A percentile compares a stretch with the other conserved stretches of the same genome.
Evolutionary conservation across 2,113 vertebrate genomes (phyloP).

Genomic region (Apus apus): DNA sequence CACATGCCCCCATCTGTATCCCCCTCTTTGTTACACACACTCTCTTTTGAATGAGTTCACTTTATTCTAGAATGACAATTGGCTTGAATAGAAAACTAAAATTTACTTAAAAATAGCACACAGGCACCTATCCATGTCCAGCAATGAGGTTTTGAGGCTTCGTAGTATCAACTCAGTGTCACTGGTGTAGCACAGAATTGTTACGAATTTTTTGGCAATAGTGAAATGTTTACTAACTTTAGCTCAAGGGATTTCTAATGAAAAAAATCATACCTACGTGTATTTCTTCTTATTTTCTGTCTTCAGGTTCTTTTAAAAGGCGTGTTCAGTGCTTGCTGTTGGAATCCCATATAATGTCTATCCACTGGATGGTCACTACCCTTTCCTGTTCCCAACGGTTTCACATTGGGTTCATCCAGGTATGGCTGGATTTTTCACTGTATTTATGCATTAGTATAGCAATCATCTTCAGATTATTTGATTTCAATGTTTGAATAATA

Average conservation of each 20-base stretch:
- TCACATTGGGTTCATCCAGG: not conserved
- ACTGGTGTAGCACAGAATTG: not conserved
- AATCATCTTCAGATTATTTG: not conserved
- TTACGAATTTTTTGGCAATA: not conserved
- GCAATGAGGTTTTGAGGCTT: not conserved
- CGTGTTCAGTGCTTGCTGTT: not conserved
- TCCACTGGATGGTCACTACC: not conserved
- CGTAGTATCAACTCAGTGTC: not conserved
- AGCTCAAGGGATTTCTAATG: not conserved
- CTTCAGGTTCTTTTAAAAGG: not conserved
- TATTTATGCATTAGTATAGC: not conserved
- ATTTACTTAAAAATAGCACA: not conserved
- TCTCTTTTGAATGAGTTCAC: not conserved
- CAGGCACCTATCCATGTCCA: not conserved
- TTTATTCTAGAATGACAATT: not conserved
- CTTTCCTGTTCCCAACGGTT: not conserved
- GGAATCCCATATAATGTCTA: not conserved
- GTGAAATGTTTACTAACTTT: not conserved
- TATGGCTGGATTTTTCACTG: not conserved
- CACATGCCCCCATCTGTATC: not conserved
- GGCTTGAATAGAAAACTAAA: not conserved
- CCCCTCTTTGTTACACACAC: not conserved
- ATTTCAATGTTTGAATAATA: not conserved
- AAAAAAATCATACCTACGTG: not conserved
- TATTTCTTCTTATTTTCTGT: not conserved